Conservation (phyloP, 92 coral and sea anemone species). For the Scolanthus callimorphus region DNA sequence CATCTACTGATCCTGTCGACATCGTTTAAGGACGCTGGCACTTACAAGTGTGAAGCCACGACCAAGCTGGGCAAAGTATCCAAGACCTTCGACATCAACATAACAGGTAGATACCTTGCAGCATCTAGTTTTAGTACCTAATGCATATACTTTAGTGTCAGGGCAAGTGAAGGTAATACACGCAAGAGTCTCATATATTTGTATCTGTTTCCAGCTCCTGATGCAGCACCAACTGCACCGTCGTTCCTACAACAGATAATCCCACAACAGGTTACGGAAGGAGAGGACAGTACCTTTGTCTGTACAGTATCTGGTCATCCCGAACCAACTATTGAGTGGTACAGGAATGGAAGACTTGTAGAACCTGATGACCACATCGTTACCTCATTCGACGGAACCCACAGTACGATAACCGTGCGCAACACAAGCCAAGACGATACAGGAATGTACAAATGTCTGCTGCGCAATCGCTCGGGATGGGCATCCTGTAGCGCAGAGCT, state of each 20-base stretch:
- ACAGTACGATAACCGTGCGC: conserved; percentile 37
- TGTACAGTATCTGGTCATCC: conserved; percentile 69
- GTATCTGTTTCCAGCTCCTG: neutral
- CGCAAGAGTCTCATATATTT: neutral
- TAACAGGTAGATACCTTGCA: conserved; percentile 50
- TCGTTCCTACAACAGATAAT: conserved; percentile 47
- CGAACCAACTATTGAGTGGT: conserved; percentile 78
- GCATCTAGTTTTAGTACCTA: too few relatives aligned
- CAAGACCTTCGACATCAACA: conserved; percentile 71
- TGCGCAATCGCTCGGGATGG: conserved; percentile 67
- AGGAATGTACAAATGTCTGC: conserved; percentile 67
- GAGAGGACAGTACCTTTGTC: conserved; percentile 35
- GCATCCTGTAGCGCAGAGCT: conserved; percentile 74
- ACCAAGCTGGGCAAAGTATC: conserved; percentile 71
- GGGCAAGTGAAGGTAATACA: too few relatives aligned
- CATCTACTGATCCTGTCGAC: conserved; percentile 66
- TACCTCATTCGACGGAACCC: conserved; percentile 48
- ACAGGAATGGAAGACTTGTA: conserved; percentile 58
- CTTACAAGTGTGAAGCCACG: conserved; percentile 82
- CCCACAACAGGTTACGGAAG: conserved; percentile 51
- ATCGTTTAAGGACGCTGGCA: conserved; percentile 67
- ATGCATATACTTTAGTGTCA: too few relatives aligned
- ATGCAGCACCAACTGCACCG: conserved; percentile 42
- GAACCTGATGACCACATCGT: conserved; percentile 38
- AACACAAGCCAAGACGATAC: conserved; percentile 59